Conservation (phyloP, 2,888 invertebrate genomes). For the Apocheima hispidaria region DNA sequence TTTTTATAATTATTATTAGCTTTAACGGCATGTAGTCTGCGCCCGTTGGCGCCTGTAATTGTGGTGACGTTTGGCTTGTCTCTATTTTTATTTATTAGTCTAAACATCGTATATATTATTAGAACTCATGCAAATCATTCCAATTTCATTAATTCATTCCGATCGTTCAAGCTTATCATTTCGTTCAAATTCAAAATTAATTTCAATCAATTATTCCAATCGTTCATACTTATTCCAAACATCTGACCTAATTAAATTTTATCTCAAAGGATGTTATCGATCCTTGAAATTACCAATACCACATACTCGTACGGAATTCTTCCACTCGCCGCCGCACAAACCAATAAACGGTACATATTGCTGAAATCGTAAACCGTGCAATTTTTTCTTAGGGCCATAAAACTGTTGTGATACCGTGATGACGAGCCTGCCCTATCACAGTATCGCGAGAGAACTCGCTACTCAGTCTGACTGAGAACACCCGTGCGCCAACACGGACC, state of each 20-base stretch:
- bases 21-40: too few relatives aligned
- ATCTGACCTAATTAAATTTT: constrained; percentile 6
- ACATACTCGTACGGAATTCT: constrained; percentile 18
- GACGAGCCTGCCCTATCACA: constrained; percentile 36
- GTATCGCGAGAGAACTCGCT: constrained; percentile 29
- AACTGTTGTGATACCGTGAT: constrained; percentile 25
- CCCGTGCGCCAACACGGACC: constrained; percentile 50
- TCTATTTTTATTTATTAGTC: too few relatives aligned
- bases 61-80: too few relatives aligned
- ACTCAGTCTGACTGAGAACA: constrained; percentile 53
- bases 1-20: too few relatives aligned
- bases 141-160: too few relatives aligned
- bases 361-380: constrained; percentile 34
- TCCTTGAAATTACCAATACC: constrained; percentile 22
- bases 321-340: constrained; percentile 14
- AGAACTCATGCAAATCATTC: too few relatives aligned
- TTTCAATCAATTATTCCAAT: not conserved
- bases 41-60: too few relatives aligned
- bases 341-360: constrained; percentile 28
- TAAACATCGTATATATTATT: too few relatives aligned
- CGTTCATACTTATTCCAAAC: not conserved
- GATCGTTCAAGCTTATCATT: too few relatives aligned
- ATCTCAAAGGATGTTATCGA: constrained; percentile 19
- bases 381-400: constrained; percentile 38
- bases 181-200: too few relatives aligned